A percentile compares a stretch with the other conserved stretches of the same genome.
These are phyloP conservation scores for Volucella inanis DNA, from an alignment of 2,888 invertebrate genomes.

Conservation along the genomic window DNA sequence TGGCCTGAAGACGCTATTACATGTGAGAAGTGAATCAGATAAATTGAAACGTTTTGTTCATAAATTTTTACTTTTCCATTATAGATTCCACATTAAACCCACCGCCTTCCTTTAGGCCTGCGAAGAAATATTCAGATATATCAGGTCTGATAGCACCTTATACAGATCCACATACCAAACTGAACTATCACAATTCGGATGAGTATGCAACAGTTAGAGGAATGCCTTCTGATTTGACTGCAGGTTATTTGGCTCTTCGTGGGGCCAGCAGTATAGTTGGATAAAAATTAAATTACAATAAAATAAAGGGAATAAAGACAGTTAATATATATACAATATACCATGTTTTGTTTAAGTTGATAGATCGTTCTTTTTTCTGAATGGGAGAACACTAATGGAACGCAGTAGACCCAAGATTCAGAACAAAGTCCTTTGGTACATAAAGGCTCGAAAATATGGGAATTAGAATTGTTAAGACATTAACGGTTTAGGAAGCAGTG, in stretches of 20 bases:
- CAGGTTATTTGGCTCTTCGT: slow-evolving; percentile 93
- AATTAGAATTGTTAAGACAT: too few species aligned
- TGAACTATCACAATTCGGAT: slow-evolving; percentile 92
- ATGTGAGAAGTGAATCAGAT: slow-evolving; percentile 80
- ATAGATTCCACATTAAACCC: slow-evolving; percentile 94
- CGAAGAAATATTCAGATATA: slow-evolving; percentile 96
- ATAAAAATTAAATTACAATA: background rate
- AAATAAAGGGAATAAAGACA: too few species aligned
- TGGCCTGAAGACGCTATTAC: slow-evolving; percentile 91
- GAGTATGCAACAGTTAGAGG: slow-evolving; percentile 93
- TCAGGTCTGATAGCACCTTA: slow-evolving; percentile 94
- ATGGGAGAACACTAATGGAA: too few species aligned
- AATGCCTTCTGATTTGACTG: slow-evolving; percentile 95
- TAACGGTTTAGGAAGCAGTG: too few species aligned
- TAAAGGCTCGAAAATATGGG: too few species aligned
- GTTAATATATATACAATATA: too few species aligned
- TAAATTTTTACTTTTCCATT: slow-evolving; percentile 77
- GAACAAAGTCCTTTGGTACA: too few species aligned
- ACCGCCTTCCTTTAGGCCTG: slow-evolving; percentile 94
- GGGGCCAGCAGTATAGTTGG: slow-evolving; percentile 88
- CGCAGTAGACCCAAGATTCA: too few species aligned
- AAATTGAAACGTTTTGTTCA: background rate
- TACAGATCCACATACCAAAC: slow-evolving; percentile 94
- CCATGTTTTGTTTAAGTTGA: too few species aligned
- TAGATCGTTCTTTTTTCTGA: too few species aligned